A percentile compares a stretch with the other conserved stretches of the same genome.
phyloP scores from a whole-genome alignment of 2,888 invertebrate species.

The Leptopilina syphax region DNA sequence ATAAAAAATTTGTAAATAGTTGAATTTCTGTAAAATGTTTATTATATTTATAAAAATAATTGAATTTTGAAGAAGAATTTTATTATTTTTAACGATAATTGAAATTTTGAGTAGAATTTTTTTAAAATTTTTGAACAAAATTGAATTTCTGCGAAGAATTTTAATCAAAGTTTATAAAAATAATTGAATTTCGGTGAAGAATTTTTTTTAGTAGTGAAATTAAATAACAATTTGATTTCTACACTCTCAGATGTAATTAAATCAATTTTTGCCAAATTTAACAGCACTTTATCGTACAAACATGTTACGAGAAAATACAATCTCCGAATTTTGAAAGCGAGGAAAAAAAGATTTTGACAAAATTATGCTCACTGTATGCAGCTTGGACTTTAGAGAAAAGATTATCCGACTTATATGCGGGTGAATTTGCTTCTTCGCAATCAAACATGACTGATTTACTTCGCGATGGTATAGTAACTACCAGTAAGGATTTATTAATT shows the following conservation, averaged over 20 bases:
- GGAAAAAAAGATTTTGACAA: constrained; percentile 79
- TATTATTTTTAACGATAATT: no score
- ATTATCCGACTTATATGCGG: constrained; percentile 85
- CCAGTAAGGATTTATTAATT: constrained; percentile 78
- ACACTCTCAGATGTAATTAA: not conserved
- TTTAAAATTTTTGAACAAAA: no score
- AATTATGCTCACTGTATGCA: constrained; percentile 83
- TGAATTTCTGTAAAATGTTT: no score
- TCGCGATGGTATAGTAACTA: constrained; percentile 78
- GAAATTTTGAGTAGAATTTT: no score
- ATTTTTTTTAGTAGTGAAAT: no score
- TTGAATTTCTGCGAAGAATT: no score
- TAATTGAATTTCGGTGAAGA: no score
- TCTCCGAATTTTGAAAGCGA: constrained; percentile 77
- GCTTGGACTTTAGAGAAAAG: constrained; percentile 87
- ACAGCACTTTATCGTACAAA: constrained; percentile 78
- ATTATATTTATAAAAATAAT: no score
- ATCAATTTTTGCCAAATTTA: not conserved
- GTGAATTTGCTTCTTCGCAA: constrained; percentile 74
- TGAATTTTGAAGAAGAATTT: no score
- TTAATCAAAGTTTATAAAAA: no score
- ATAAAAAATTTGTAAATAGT: no score
- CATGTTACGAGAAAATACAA: constrained; percentile 76
- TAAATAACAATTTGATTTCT: not conserved
- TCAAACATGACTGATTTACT: constrained; percentile 68